Evolutionary conservation across 1,140 invertebrate species (phyloP).

Genomic region (Drosophila subpulchrella): DNA sequence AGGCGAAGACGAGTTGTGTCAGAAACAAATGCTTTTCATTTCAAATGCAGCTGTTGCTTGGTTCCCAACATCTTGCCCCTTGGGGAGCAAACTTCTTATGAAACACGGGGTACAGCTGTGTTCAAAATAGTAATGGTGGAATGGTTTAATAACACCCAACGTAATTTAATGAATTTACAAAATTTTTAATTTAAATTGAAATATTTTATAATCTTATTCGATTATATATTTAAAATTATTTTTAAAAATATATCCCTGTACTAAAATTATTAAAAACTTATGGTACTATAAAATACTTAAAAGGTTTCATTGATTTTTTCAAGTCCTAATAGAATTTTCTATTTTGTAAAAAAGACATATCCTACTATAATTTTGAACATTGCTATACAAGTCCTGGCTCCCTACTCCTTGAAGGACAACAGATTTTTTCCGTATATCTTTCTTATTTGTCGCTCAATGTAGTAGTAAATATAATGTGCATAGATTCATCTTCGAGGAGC

Average conservation of each 20-base stretch:
- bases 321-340: no score
- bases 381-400: background rate
- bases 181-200: background rate
- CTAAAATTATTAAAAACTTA: no score
- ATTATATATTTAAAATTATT: no score
- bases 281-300: no score
- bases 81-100: slow-evolving; percentile 57
- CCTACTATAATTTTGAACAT: background rate
- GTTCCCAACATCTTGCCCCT: slow-evolving; percentile 54
- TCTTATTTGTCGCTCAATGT: slow-evolving; percentile 69
- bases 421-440: slow-evolving; percentile 59
- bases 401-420: slow-evolving; percentile 69
- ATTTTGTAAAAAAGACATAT: no score
- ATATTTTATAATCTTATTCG: no score
- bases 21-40: slow-evolving; percentile 83
- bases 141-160: background rate
- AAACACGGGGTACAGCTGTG: slow-evolving; percentile 10
- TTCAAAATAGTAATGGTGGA: slow-evolving; percentile 4
- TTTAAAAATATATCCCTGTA: no score
- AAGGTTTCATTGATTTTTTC: no score
- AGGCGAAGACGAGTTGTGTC: slow-evolving; percentile 79
- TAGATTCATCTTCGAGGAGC: slow-evolving; percentile 52
- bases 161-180: background rate
- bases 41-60: slow-evolving; percentile 81
- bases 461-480: slow-evolving; percentile 74